Base-by-base conservation (phyloP, 1,140 invertebrate species). In the Heliconius nattereri region DNA sequence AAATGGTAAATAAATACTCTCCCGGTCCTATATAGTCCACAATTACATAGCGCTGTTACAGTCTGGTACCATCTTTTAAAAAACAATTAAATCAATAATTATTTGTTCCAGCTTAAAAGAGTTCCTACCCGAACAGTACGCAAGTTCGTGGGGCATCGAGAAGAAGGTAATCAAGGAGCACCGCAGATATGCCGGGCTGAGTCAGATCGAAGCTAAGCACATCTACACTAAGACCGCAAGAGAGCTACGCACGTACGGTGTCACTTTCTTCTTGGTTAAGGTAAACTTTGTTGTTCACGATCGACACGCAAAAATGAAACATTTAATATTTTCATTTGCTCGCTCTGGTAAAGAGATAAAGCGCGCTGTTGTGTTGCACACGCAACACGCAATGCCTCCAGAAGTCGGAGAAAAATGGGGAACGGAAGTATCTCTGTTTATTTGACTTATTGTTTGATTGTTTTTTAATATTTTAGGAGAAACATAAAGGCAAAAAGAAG, bases 261-360 rank as follows among this genome's bases (percentile, higher is more conserved):
- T 99, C 19, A 99, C 99, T 0, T 99, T 99, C 95, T 99, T 99
- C 95, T 95, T 99, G 29, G 99, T 99, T 2, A 99, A 99, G 93
- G 97, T 97, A 92, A 89, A 81, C 26, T 9, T 73, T 23, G n/a
- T 26, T 40, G 57, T 70, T 2, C 40, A 45, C 16, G 13, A 45
- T 45, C 40, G 3, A 45, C 40, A 3, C 11, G 11, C 9, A 11
- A 13, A 11, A 40, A 40, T 40, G 40, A 40, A 40, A 13, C 11
- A 11, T 40, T 40, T 40, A 11, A 40, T 40, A 16, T 45, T 45
- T 45, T 45, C 40, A 45, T 45, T 45, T 45, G 13, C 13, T 45
- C 40, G 40, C 40, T 45, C 40, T 45, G 40, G 40, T 45, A 45
- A 45, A 5, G 13, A 45, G 40, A 16, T 45, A 45, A 45, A 45